Evolutionary conservation across 2,113 vertebrate species (phyloP), one percentile per base, ranked within the genome.

Genomic region (Pagrus major): DNA sequence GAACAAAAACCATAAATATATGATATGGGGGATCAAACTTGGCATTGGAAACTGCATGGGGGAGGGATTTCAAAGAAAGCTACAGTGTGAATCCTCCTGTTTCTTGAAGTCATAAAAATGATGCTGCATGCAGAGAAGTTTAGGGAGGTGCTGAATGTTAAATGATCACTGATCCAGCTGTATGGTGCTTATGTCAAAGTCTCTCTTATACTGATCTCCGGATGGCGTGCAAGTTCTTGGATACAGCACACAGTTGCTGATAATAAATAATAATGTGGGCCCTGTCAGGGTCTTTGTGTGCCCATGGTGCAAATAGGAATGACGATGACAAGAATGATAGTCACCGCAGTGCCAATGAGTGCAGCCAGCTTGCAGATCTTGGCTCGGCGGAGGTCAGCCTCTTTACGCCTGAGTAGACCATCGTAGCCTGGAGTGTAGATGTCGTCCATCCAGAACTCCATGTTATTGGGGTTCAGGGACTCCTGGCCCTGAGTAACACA

Each of bases 361-460:
- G 97, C 96, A 0, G 95, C 90, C 8, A 99, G 95, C 91, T 98
- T 99, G 93, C 97, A 99, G 83, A 95, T 91, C 89, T 96, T 98
- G n/a, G 95, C 95, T 47, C 96, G 94, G 69, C 97, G 93, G 85
- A 96, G 96, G 83, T 96, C 94, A 0, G 97, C 97, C 80, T 98
- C 97, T 63, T 98, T 98, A 65, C 96, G 96, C 75, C 97, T 96
- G 55, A 99, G 91, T n/a, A 99, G 84, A 0, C 96, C 96, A 54
- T 97, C 96, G 0, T 97, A 98, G 82, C 97, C 97, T 0, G 97
- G 97, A 7, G 96, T 97, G 58, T 98, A 97, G 80, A 97, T 96
- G 78, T 98, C 97, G 65, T 99, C 97, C 97, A 98, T 97, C 97
- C 97, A 99, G 77, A 97, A 99, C 73, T 98, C 97, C 61, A 98